Conservation (phyloP, 1,140 invertebrate species). For the Drosophila sp. region DNA sequence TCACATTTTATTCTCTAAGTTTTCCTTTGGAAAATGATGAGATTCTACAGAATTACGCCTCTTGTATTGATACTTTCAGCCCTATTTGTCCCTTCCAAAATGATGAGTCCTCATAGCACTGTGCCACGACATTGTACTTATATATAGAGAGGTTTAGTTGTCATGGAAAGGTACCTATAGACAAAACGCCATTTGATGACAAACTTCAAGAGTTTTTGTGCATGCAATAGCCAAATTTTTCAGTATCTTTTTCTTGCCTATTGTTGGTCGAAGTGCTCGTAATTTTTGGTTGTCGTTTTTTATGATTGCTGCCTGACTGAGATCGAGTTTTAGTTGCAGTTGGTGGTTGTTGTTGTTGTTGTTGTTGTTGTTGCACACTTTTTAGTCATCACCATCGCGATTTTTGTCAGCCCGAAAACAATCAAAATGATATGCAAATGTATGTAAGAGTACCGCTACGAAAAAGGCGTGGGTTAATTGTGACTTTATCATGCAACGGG, state of each 20-base stretch:
- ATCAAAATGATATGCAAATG: slow-evolving; percentile 82
- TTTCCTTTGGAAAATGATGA: no score
- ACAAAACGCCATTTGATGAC: slow-evolving; percentile 74
- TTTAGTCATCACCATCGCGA: slow-evolving; percentile 70
- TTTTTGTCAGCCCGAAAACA: slow-evolving; percentile 58
- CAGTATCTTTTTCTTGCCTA: slow-evolving; percentile 39
- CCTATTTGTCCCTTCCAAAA: background rate
- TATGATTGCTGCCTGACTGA: slow-evolving; percentile 66
- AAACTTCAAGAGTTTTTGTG: slow-evolving; percentile 68
- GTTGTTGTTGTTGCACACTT: slow-evolving; percentile 57
- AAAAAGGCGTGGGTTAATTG: slow-evolving; percentile 82
- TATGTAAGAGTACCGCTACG: slow-evolving; percentile 82
- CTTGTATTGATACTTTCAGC: no score
- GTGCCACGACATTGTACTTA: slow-evolving; percentile 24
- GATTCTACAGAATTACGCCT: no score
- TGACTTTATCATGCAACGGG: slow-evolving; percentile 75
- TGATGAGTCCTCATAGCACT: slow-evolving; percentile 13
- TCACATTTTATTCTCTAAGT: no score
- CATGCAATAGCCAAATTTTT: slow-evolving; percentile 57
- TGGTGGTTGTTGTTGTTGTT: slow-evolving; percentile 8
- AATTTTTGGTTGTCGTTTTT: slow-evolving; percentile 46
- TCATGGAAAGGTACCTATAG: slow-evolving; percentile 27
- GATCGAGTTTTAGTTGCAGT: background rate
- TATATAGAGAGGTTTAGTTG: slow-evolving; percentile 24
- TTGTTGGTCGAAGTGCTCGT: slow-evolving; percentile 50